Evolutionary conservation across 1,140 invertebrate species (phyloP).

Genomic region (Drosophila gunungcola): DNA sequence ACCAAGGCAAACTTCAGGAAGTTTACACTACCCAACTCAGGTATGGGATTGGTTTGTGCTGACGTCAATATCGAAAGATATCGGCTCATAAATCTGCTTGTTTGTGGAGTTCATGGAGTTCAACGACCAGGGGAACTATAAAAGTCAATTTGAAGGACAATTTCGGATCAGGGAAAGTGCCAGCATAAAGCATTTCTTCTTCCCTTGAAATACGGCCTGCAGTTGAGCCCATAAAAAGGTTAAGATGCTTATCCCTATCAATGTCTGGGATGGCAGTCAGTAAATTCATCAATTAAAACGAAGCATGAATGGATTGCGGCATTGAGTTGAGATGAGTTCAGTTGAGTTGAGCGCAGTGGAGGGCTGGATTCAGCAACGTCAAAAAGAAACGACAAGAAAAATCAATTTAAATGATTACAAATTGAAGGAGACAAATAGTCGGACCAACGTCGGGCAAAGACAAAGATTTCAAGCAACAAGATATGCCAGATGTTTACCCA

Average conservation of each 20-base stretch:
- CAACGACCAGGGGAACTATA: slow-evolving; percentile 41
- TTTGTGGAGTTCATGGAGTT: slow-evolving; percentile 50
- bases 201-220: neutral
- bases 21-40: slow-evolving; percentile 2
- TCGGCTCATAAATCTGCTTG: slow-evolving; percentile 41
- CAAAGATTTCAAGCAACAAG: slow-evolving; percentile 43
- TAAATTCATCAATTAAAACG: slow-evolving; percentile 78
- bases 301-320: slow-evolving; percentile 22
- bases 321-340: slow-evolving; percentile 12
- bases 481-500: slow-evolving; percentile 34
- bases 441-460: slow-evolving; percentile 34
- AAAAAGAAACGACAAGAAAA: slow-evolving; percentile 72
- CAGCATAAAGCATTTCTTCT: slow-evolving; percentile 12
- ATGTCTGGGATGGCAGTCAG: slow-evolving; percentile 44
- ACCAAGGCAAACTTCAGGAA: slow-evolving; percentile 45
- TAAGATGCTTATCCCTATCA: slow-evolving; percentile 62
- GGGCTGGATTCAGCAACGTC: slow-evolving; percentile 48
- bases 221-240: slow-evolving; percentile 36
- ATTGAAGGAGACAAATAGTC: slow-evolving; percentile 81
- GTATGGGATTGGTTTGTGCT: slow-evolving; percentile 17
- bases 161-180: slow-evolving; percentile 36
- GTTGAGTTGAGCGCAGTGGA: slow-evolving; percentile 13
- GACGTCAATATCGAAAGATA: slow-evolving; percentile 28
- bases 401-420: slow-evolving; percentile 84
- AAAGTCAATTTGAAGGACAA: slow-evolving; percentile 59